Percentiles rank a stretch among this genome's conserved stretches.
Evolutionary conservation across 2,113 vertebrate species (phyloP).

Genomic region (Oryzias woworae): DNA sequence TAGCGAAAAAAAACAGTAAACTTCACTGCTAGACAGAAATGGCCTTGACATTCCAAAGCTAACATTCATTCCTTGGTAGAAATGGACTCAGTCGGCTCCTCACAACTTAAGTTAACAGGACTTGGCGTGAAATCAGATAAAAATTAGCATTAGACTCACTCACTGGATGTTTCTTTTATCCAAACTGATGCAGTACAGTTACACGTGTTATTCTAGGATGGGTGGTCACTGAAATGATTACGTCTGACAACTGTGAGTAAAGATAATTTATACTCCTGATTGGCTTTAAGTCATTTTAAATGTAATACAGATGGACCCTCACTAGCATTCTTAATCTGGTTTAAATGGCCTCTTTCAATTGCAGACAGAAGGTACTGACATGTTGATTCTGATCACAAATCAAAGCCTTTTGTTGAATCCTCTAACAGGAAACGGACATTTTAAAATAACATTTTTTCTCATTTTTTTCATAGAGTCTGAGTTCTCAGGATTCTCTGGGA

Average conservation of each 20-base stretch:
- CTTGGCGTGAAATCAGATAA: slow-evolving; percentile 35
- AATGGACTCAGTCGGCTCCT: slow-evolving; percentile 34
- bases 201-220: slow-evolving; percentile 12
- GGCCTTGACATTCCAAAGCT: slow-evolving; percentile 25
- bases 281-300: slow-evolving; percentile 18
- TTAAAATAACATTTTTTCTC: background rate
- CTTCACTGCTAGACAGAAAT: slow-evolving; percentile 40
- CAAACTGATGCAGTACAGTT: background rate
- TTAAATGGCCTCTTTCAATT: slow-evolving; percentile 6
- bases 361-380: background rate
- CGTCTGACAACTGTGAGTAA: slow-evolving; percentile 5
- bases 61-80: slow-evolving; percentile 12
- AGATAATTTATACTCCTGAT: background rate
- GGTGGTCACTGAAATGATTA: background rate
- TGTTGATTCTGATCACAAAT: slow-evolving; percentile 1
- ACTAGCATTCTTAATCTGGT: background rate
- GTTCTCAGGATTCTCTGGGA: slow-evolving; percentile 55
- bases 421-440: background rate
- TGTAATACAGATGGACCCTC: background rate
- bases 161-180: slow-evolving; percentile 15
- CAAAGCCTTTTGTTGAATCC: background rate
- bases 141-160: slow-evolving; percentile 11
- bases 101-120: slow-evolving; percentile 30
- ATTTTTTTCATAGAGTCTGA: slow-evolving; percentile 56
- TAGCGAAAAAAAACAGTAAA: slow-evolving; percentile 38